Percentiles rank a stretch among this genome's conserved stretches.
Evolutionary conservation across 2,797 vertebrate genomes (phyloP).

Genomic region (Artibeus jamaicensis): DNA sequence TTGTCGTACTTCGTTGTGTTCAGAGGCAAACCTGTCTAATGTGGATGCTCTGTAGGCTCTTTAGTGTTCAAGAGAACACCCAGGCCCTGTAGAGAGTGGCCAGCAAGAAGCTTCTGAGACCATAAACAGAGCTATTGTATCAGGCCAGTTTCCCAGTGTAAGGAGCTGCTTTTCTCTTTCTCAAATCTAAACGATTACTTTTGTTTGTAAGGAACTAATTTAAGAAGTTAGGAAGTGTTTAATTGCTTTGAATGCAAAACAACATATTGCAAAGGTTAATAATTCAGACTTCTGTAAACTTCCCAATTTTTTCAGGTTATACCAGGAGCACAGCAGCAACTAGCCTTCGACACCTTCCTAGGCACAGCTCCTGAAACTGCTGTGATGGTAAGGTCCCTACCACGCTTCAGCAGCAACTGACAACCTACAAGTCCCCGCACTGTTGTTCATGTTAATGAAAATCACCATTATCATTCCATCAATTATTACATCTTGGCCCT

Average conservation of each 20-base stretch:
- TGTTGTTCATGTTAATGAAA: not conserved
- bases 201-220: not conserved
- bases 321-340: slow-evolving; percentile 47
- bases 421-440: not conserved
- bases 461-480: not conserved
- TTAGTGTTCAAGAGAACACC: not conserved
- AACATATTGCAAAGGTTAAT: not conserved
- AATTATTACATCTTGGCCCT: not conserved
- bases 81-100: not conserved
- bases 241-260: not conserved
- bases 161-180: not conserved
- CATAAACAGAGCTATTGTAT: not conserved
- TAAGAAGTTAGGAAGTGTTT: not conserved
- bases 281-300: not conserved
- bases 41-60: not conserved
- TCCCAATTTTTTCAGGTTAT: slow-evolving; percentile 36
- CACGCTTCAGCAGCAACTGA: not conserved
- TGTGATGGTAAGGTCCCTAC: slow-evolving; percentile 31
- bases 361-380: slow-evolving; percentile 33
- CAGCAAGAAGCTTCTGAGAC: not conserved
- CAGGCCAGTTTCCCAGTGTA: not conserved
- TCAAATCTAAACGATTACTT: not conserved
- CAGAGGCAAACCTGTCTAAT: not conserved
- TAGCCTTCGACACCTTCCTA: not conserved
- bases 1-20: not conserved